Evolutionary conservation across 30 jellyfish, hydroid and myxozoan species (phyloP).

Genomic region (Morbakka virulenta): DNA sequence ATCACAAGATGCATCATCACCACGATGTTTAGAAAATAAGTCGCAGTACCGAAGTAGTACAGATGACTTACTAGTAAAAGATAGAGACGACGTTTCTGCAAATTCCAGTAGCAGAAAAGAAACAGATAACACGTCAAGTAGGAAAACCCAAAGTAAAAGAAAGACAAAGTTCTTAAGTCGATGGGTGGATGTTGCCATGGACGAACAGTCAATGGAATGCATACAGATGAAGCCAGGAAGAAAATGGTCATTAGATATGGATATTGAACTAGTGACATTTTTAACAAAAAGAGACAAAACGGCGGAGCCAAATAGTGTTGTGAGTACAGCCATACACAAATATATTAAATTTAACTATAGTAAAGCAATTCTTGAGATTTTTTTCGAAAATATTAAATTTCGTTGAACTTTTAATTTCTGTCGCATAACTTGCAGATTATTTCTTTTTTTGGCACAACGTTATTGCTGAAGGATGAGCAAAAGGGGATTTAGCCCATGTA

Average conservation of each 20-base stretch:
- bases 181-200: constrained; percentile 40
- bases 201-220: constrained; percentile 35
- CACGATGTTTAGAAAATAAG: not conserved
- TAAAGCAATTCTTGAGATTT: no score
- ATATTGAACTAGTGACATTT: constrained; percentile 60
- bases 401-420: no score
- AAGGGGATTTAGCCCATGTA: no score
- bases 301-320: constrained; percentile 55
- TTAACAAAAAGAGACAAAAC: constrained; percentile 57
- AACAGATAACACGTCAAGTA: not conserved
- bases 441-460: no score
- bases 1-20: not conserved
- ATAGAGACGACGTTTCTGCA: no score
- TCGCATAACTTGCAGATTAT: no score
- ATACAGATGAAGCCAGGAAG: constrained; percentile 54
- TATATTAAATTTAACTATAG: no score
- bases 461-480: no score
- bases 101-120: not conserved
- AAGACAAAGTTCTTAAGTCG: not conserved
- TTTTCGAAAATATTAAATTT: no score
- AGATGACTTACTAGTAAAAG: not conserved
- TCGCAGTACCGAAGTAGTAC: not conserved
- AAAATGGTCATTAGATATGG: constrained; percentile 69
- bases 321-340: no score
- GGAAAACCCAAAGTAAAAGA: no score